A percentile compares a stretch with the other conserved stretches of the same genome.
Conservation (phyloP, 2,888 invertebrate species). For the Altica lythri region DNA sequence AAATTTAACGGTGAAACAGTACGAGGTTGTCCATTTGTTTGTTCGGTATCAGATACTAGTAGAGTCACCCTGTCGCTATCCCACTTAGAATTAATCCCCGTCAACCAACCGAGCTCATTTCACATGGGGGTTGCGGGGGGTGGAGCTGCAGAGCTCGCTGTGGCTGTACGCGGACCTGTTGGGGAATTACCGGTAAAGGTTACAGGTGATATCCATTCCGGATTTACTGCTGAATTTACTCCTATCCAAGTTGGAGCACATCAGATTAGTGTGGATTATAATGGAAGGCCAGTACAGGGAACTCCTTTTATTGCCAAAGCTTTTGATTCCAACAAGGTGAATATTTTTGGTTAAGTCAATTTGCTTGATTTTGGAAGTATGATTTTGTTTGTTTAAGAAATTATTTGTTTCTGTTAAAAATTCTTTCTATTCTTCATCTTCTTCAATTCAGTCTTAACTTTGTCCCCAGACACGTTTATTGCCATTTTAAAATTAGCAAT, state of each 20-base stretch:
- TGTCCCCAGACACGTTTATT: no score
- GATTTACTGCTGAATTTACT: constrained; percentile 89
- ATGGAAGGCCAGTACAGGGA: constrained; percentile 85
- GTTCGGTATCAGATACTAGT: constrained; percentile 80
- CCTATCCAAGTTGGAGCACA: constrained; percentile 93
- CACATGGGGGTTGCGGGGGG: constrained; percentile 77
- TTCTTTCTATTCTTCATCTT: no score
- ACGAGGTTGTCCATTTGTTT: constrained; percentile 87
- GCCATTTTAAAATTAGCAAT: no score
- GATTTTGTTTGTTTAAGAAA: no score
- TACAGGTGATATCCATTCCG: constrained; percentile 84
- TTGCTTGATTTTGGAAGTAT: background rate
- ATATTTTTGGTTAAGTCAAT: constrained; percentile 9
- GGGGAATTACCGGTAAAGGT: constrained; percentile 87
- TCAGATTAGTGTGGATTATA: constrained; percentile 88
- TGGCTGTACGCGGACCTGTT: constrained; percentile 85
- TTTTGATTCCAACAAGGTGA: constrained; percentile 85
- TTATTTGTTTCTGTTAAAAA: no score
- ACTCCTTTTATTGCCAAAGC: constrained; percentile 91
- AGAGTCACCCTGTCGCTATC: constrained; percentile 73
- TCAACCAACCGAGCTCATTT: constrained; percentile 78
- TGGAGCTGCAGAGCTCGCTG: constrained; percentile 82
- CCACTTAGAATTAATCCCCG: constrained; percentile 83
- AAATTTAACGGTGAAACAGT: constrained; percentile 96
- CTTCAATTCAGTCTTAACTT: no score